These are phyloP conservation scores for Xanthorhoe spadicearia DNA, from an alignment of 2,888 invertebrate species.

Conservation along the genomic window DNA sequence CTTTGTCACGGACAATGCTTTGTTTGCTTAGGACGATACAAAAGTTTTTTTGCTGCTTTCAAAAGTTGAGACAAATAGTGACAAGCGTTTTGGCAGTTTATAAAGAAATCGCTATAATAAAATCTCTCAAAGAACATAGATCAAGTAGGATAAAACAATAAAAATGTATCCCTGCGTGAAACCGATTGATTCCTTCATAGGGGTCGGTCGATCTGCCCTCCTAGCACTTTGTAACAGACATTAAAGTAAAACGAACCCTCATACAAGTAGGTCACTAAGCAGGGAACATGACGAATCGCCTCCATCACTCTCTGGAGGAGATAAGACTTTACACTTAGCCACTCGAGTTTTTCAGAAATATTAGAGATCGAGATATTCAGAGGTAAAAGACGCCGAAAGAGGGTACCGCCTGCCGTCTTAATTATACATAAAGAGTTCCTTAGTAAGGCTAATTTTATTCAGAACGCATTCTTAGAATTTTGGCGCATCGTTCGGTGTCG, in stretches of 20 bases:
- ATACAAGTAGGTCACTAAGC: slow-evolving; percentile 72
- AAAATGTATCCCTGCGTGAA: slow-evolving; percentile 58
- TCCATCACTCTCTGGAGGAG: slow-evolving; percentile 69
- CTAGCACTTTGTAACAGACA: slow-evolving; percentile 55
- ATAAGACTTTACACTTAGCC: slow-evolving; percentile 69
- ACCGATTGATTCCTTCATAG: slow-evolving; percentile 66
- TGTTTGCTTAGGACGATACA: slow-evolving; percentile 45
- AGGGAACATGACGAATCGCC: slow-evolving; percentile 76
- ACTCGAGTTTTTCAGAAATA: slow-evolving; percentile 60
- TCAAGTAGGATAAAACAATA: slow-evolving; percentile 64
- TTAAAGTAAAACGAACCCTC: slow-evolving; percentile 60
- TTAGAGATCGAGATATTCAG: no score
- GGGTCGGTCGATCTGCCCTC: slow-evolving; percentile 54
- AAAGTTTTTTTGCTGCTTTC: slow-evolving; percentile 28
- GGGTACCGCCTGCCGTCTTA: slow-evolving; percentile 40
- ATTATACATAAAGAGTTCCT: slow-evolving; percentile 63
- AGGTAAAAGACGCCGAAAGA: slow-evolving; percentile 41
- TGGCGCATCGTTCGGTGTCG: slow-evolving; percentile 60
- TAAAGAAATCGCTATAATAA: slow-evolving; percentile 33
- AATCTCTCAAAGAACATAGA: slow-evolving; percentile 40
- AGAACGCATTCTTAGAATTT: slow-evolving; percentile 76
- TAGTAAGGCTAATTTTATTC: slow-evolving; percentile 71
- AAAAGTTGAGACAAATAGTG: slow-evolving; percentile 6
- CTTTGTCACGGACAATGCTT: slow-evolving; percentile 50
- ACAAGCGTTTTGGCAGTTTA: slow-evolving; percentile 35